Conservation (phyloP, 1,140 invertebrate genomes). For the Drosophila mauritiana region DNA sequence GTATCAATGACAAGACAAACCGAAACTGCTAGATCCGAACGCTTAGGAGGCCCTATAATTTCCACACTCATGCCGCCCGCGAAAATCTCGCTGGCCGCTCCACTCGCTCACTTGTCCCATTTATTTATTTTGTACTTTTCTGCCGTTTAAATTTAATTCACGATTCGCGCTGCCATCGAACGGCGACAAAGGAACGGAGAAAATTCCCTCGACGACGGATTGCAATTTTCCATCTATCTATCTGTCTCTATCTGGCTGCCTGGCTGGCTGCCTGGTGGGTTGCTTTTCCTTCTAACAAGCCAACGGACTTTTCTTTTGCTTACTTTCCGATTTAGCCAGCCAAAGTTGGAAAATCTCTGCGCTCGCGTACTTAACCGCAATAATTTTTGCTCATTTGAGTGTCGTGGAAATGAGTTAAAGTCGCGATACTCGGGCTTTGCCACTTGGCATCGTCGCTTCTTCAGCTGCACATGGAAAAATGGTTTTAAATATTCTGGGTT, state of each 20-base stretch:
- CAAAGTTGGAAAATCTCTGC: slow-evolving; percentile 64
- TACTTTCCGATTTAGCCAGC: slow-evolving; percentile 71
- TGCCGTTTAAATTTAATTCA: slow-evolving; percentile 82
- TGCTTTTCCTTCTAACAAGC: slow-evolving; percentile 48
- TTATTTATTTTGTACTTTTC: slow-evolving; percentile 80
- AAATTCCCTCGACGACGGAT: slow-evolving; percentile 54
- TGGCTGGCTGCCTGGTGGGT: not conserved
- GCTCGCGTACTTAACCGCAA: slow-evolving; percentile 81
- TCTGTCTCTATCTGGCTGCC: slow-evolving; percentile 5
- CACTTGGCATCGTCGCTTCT: slow-evolving; percentile 59
- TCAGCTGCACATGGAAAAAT: slow-evolving; percentile 7
- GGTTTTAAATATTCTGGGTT: not conserved
- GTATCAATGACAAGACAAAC: slow-evolving; percentile 58
- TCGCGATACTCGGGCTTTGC: slow-evolving; percentile 45
- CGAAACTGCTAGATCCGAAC: slow-evolving; percentile 23
- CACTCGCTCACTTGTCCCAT: slow-evolving; percentile 74
- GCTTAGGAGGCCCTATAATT: slow-evolving; percentile 72
- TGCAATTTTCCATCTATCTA: slow-evolving; percentile 47
- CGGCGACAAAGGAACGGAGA: slow-evolving; percentile 48
- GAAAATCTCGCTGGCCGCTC: slow-evolving; percentile 24
- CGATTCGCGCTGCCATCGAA: slow-evolving; percentile 62
- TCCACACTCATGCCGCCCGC: slow-evolving; percentile 46
- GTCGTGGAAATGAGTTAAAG: slow-evolving; percentile 82
- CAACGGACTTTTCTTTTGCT: slow-evolving; percentile 59
- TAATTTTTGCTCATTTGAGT: slow-evolving; percentile 83